Evolutionary conservation across 2,888 invertebrate species (phyloP).

Genomic region (Caenorhabditis doughertyi): DNA sequence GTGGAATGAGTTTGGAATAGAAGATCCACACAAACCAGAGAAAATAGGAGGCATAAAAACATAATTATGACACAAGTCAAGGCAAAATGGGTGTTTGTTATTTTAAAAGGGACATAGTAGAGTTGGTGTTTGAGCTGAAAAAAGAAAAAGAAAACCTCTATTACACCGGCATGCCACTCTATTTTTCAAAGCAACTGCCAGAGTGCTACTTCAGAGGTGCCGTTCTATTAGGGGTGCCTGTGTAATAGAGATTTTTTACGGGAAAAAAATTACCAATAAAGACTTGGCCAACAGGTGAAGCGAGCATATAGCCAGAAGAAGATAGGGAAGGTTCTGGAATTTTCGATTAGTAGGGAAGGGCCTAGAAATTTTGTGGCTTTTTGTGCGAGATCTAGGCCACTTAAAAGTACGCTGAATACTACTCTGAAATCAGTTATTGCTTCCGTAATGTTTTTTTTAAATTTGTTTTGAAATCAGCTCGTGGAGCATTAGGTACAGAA

Average conservation of each 20-base stretch:
- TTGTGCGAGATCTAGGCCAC: not conserved
- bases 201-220: too few species aligned
- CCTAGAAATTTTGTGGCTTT: not conserved
- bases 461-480: too few species aligned
- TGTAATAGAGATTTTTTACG: not conserved
- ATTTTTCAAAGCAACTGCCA: too few species aligned
- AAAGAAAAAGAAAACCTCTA: too few species aligned
- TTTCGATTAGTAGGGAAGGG: not conserved
- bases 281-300: constrained; percentile 1
- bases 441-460: too few species aligned
- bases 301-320: not conserved
- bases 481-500: not conserved
- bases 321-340: constrained; percentile 9
- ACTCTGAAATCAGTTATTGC: too few species aligned
- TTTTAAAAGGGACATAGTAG: not conserved
- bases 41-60: constrained; percentile 16
- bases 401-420: too few species aligned
- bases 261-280: not conserved
- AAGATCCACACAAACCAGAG: constrained; percentile 15
- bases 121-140: constrained; percentile 40
- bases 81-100: constrained; percentile 53
- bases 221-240: too few species aligned
- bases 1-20: constrained; percentile 14
- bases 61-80: constrained; percentile 22
- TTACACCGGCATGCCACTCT: too few species aligned